Percentiles rank a stretch among this genome's conserved stretches.
These are phyloP conservation scores for Schlechtendalia chinensis DNA, from an alignment of 1,140 invertebrate species.

Conservation along the genomic window DNA sequence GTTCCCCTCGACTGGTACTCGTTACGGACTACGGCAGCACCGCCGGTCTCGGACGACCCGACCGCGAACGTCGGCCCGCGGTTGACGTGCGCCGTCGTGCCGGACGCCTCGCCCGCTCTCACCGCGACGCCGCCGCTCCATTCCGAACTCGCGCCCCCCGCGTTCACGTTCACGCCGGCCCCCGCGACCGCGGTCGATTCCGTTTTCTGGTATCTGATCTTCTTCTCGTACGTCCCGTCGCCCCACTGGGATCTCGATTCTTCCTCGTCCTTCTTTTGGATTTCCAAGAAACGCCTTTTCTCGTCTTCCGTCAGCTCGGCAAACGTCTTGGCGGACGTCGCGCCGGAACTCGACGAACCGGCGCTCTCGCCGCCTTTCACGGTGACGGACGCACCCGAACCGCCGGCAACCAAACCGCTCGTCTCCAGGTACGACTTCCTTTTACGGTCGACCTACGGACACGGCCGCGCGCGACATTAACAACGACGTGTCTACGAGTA, in stretches of 20 bases:
- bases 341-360: neutral
- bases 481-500: too few species aligned
- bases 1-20: neutral
- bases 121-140: neutral
- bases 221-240: conserved; percentile 49
- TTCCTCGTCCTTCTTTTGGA: conserved; percentile 50
- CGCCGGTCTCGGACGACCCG: neutral
- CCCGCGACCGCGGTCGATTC: neutral
- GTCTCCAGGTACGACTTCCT: conserved; percentile 53
- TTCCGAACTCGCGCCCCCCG: neutral
- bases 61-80: neutral
- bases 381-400: neutral
- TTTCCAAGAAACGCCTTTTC: conserved; percentile 51
- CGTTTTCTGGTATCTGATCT: conserved; percentile 20
- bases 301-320: conserved; percentile 51
- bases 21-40: neutral
- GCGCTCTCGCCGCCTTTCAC: neutral
- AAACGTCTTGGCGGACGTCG: neutral
- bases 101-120: neutral
- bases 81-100: neutral
- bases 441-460: conserved; percentile 52
- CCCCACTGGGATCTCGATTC: conserved; percentile 45
- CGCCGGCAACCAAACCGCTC: conserved; percentile 49
- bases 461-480: too few species aligned
- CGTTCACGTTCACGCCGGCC: neutral